A percentile compares a stretch with the other conserved stretches of the same genome.
Evolutionary conservation across 2,797 vertebrate genomes (phyloP).

Genomic region (Sebastiscus albofasciatus): DNA sequence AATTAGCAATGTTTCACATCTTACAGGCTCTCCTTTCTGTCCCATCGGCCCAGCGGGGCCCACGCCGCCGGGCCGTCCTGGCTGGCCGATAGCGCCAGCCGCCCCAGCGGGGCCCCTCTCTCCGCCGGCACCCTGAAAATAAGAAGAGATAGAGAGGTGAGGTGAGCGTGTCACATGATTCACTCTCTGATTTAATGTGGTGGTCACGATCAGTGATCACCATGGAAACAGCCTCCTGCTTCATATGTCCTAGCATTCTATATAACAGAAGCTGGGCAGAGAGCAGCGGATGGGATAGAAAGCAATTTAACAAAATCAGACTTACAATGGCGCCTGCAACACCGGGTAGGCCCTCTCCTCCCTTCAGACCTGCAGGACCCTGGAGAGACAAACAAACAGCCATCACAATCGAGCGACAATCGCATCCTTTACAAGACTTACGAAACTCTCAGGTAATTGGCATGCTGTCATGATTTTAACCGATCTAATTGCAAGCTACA

Average conservation of each 20-base stretch:
- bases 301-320: slow-evolving; percentile 45
- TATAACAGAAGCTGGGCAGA: slow-evolving; percentile 9
- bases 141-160: slow-evolving; percentile 41
- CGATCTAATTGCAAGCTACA: slow-evolving; percentile 3
- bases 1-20: slow-evolving; percentile 60
- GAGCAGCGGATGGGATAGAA: neutral
- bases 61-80: slow-evolving; percentile 85
- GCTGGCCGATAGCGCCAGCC: slow-evolving; percentile 91
- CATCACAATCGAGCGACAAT: neutral
- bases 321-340: slow-evolving; percentile 86
- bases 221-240: slow-evolving; percentile 73
- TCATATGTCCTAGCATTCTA: slow-evolving; percentile 35
- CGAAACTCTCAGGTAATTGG: neutral
- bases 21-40: slow-evolving; percentile 93
- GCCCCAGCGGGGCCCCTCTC: slow-evolving; percentile 89
- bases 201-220: slow-evolving; percentile 59
- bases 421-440: neutral
- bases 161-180: slow-evolving; percentile 48
- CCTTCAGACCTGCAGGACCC: slow-evolving; percentile 92
- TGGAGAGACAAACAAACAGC: slow-evolving; percentile 61
- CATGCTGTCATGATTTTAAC: neutral
- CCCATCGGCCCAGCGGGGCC: slow-evolving; percentile 89
- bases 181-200: slow-evolving; percentile 53
- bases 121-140: slow-evolving; percentile 86
- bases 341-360: slow-evolving; percentile 89